Percentiles rank a stretch among this genome's conserved stretches.
These are phyloP conservation scores for pig (Sus scrofa) DNA, from an alignment of 2,113 vertebrate species.

Conservation along the genomic window DNA sequence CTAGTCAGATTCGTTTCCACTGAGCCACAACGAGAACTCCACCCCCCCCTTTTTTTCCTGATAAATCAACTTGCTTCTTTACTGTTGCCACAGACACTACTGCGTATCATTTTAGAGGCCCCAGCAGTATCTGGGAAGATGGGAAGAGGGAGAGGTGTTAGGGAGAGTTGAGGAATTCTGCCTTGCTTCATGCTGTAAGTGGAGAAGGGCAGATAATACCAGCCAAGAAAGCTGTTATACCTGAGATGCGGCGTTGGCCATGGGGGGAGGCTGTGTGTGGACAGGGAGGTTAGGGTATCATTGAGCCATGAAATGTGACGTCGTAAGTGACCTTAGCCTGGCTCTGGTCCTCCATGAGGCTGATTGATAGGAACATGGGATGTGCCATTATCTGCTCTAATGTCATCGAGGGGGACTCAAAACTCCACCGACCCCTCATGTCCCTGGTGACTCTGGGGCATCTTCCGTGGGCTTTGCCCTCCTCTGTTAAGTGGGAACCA, in stretches of 20 bases:
- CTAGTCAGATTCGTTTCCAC: too few species aligned
- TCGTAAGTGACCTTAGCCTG: neutral
- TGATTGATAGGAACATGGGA: rapidly evolving
- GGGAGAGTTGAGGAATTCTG: neutral
- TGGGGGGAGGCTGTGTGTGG: neutral
- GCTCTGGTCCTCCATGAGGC: neutral
- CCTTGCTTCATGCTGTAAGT: neutral
- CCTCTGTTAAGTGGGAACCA: neutral
- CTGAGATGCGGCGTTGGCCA: neutral
- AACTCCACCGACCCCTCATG: neutral
- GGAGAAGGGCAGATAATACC: neutral
- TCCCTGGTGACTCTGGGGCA: neutral
- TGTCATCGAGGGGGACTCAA: neutral
- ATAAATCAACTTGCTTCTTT: neutral
- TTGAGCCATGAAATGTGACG: neutral
- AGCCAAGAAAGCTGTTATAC: neutral
- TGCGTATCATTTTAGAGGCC: neutral
- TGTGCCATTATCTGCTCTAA: neutral
- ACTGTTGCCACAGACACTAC: too few species aligned
- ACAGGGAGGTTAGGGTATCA: neutral
- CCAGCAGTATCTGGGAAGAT: neutral
- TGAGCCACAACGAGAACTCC: too few species aligned
- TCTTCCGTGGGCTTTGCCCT: neutral
- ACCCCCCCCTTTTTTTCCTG: too few species aligned
- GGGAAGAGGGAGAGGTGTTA: neutral